These are phyloP conservation scores for Rotaria socialis DNA, from an alignment of 2,888 invertebrate species.

Conservation along the genomic window DNA sequence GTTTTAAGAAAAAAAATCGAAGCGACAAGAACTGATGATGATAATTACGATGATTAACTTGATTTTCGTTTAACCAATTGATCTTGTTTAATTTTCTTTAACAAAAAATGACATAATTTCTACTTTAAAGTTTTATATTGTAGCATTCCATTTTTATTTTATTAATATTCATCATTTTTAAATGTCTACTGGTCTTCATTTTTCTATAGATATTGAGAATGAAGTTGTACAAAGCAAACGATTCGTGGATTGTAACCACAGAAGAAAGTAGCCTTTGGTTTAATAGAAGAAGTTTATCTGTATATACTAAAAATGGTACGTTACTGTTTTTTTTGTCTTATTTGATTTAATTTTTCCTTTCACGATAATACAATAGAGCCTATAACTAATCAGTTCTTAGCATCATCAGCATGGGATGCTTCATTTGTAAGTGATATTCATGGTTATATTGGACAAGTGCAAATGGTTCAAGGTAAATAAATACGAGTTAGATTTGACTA, in stretches of 20 bases:
- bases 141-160: too few relatives aligned
- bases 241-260: neutral
- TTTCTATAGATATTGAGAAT: neutral
- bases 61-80: too few relatives aligned
- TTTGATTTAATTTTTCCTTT: too few relatives aligned
- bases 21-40: neutral
- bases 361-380: neutral
- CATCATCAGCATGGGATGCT: conserved; percentile 3
- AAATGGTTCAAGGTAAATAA: neutral
- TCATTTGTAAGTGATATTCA: neutral
- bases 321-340: too few relatives aligned
- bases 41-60: neutral
- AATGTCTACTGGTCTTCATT: neutral
- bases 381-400: neutral
- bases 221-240: conserved; percentile 8
- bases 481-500: too few relatives aligned
- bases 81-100: neutral
- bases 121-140: neutral
- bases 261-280: neutral
- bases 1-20: neutral
- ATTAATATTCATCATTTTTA: too few relatives aligned
- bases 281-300: conserved; percentile 5
- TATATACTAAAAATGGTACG: neutral
- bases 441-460: conserved; percentile 8
- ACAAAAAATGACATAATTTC: too few relatives aligned